Base-by-base conservation (phyloP, 2,797 vertebrate genomes). In the Pelobates cultripes region DNA sequence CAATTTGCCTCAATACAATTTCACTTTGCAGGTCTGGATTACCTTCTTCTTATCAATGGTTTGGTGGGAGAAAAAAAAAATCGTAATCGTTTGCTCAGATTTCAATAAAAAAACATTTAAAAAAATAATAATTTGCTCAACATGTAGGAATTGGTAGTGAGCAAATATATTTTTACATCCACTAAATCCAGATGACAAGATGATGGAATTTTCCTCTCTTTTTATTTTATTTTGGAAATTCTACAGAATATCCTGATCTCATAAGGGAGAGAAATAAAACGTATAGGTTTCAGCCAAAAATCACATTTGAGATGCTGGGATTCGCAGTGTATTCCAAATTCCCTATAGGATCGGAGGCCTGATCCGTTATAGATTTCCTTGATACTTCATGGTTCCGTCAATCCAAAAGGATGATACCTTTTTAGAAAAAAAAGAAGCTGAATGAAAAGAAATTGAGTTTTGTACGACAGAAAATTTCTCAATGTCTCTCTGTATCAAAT, bases 271-370 rank as follows among this genome's bases (percentile, higher is more conserved):
- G 9, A 63, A 17, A 82, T 66, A 45, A 41, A 69, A 15, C 8
- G 15, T 63, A 76, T 78, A 51, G 14, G 28, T 72, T 80, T 72
- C 67, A 67, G 44, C 17, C n/a, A 61, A 73, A 68, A 66, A 82
- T 67, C 70, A 67, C 55, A 73, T 73, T 67, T 40, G 78, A 71
- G 57, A 80, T 71, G 64, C 70, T 10, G 43, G 79, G 57, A 67
- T 53, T 43, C 41, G 43, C 71, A 53, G 43, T 10, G 28, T 57
- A 74, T 75, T 47, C 77, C 51, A 53, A 79, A 75, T 75, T 75
- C 47, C 57, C 53, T 47, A 42, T 47, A 74, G 64, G 53, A 43
- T 53, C 43, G 6, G 7, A 70, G 81, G 76, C 75, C 75, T 53
- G 73, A n/a, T 64, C 61, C 17, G 9, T 64, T 10, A 17, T 15